Conservation (phyloP, 2,888 invertebrate species). For the Diarsia dahlii region DNA sequence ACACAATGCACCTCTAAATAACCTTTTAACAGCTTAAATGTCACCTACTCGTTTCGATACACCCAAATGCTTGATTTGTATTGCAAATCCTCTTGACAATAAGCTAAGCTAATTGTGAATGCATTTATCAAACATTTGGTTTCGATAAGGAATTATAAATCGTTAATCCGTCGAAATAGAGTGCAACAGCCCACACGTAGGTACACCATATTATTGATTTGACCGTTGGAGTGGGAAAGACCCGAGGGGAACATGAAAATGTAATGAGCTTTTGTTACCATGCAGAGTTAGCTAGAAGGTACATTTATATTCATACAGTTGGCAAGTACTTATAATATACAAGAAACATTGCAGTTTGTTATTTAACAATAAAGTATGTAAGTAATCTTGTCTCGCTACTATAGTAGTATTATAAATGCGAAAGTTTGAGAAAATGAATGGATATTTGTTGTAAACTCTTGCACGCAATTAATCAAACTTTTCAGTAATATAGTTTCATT, state of each 20-base stretch:
- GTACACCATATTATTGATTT: constrained; percentile 18
- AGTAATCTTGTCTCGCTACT: background rate
- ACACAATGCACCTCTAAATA: constrained; percentile 21
- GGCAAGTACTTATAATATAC: background rate
- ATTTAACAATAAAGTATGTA: background rate
- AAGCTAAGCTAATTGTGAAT: background rate
- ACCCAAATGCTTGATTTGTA: constrained; percentile 5
- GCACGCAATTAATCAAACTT: background rate
- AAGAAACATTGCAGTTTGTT: background rate
- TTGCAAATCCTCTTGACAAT: constrained; percentile 30
- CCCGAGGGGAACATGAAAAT: background rate
- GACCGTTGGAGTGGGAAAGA: background rate
- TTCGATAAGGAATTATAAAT: constrained; percentile 5
- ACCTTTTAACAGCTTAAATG: constrained; percentile 25
- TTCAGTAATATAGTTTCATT: background rate
- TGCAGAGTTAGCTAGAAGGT: background rate
- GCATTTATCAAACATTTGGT: constrained; percentile 23
- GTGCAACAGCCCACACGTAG: constrained; percentile 1
- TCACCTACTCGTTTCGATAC: constrained; percentile 1
- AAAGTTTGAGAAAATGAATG: background rate
- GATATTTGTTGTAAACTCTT: background rate
- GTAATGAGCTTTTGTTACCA: background rate
- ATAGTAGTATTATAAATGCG: background rate
- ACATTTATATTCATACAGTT: background rate
- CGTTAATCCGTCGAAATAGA: constrained; percentile 18